These are phyloP conservation scores for Montipora efflorescens DNA, from an alignment of 64 coral and sea anemone genomes.

Conservation along the genomic window DNA sequence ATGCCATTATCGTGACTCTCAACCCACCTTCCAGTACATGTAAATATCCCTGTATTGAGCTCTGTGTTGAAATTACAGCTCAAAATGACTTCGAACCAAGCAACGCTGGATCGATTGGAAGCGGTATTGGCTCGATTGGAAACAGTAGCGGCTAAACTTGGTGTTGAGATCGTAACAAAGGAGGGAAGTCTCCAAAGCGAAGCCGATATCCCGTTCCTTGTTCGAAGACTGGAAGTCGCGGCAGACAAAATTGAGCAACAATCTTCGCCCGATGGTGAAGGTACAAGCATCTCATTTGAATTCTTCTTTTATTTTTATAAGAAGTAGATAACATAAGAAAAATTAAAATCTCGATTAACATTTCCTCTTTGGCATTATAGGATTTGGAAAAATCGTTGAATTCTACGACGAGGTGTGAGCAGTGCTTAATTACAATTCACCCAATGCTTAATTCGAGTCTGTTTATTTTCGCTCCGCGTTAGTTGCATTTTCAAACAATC, in stretches of 20 bases:
- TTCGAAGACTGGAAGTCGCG: conserved; percentile 68
- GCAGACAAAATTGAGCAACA: conserved; percentile 67
- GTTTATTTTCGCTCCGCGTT: background rate
- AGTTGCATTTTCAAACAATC: background rate
- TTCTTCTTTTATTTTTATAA: background rate
- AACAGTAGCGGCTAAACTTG: background rate
- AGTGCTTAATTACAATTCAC: background rate
- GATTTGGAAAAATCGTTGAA: conserved; percentile 58
- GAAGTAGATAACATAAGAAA: background rate
- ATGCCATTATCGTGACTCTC: too few species aligned
- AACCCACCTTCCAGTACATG: too few species aligned
- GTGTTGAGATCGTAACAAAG: background rate
- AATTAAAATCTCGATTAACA: background rate
- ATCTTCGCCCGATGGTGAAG: conserved; percentile 13
- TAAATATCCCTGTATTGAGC: too few species aligned
- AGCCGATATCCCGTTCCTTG: conserved; percentile 54
- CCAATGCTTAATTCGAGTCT: background rate
- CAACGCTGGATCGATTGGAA: conserved; percentile 10
- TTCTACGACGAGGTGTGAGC: conserved; percentile 51
- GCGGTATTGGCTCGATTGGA: conserved; percentile 23
- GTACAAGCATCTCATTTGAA: background rate
- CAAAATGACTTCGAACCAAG: conserved; percentile 24
- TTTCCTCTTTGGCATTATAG: conserved; percentile 7
- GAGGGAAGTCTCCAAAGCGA: conserved; percentile 7
- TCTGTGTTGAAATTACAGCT: background rate